Evolutionary conservation across 1,140 invertebrate genomes (phyloP), one percentile per base, ranked within the genome.

Genomic region (Trichonephila clavipes): DNA sequence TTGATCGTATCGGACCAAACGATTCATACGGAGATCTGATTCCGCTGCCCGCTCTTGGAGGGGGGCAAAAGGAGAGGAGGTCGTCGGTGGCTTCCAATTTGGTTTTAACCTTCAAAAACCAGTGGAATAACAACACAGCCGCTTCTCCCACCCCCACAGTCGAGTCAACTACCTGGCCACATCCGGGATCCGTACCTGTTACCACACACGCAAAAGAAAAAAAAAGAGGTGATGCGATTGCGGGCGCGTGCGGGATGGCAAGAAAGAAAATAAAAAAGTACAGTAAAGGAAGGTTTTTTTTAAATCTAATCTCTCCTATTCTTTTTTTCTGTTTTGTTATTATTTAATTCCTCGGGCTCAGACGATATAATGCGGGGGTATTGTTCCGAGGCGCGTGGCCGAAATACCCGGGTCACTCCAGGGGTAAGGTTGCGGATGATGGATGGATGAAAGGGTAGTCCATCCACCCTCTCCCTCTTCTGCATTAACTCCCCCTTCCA

Each of bases 91-190:
- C 34, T 77, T 77, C 72, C 72, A 77, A 77, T 77, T 77, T 77
- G 34, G 72, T 34, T 77, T 77, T 77, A 77, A 77, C 72, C 72
- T 77, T 77, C 83, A 59, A 61, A 85, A 85, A 85, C 83, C 83
- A 85, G 83, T 85, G 58, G 83, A 85, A 85, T 59, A 61, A 58
- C 51, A 85, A 85, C 83, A 85, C 58, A 10, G 51, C 51, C n/a
- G 58, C 44, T 58, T 61, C 58, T 58, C 83, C 83, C 51, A 58
- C 58, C 44, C 83, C 83, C 83, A 58, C 58, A 85, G 51, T 12
- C 83, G 58, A 59, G 83, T 85, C 83, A 85, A 85, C 83, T 85
- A 85, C 83, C 83, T 85, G 83, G 83, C 83, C 83, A 61, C 83
- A 85, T 85, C 83, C 83, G 83, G 83, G 83, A 77, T 77, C 72